Evolutionary conservation across 2,888 invertebrate species (phyloP).

Genomic region (Eristalis intricaria): DNA sequence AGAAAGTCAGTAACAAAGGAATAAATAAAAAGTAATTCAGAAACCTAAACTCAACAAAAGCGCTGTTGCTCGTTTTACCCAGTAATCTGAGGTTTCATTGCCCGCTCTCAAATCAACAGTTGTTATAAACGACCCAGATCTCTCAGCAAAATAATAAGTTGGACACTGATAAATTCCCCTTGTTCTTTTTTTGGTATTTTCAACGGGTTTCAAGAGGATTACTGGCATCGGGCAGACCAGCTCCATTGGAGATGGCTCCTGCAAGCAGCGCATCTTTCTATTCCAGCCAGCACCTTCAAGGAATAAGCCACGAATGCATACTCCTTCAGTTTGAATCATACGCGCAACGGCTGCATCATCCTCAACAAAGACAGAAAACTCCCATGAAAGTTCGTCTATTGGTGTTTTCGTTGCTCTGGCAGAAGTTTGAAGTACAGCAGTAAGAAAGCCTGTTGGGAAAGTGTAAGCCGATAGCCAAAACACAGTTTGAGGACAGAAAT

Average conservation of each 20-base stretch:
- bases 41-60: conserved; percentile 87
- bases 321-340: conserved; percentile 83
- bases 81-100: conserved; percentile 87
- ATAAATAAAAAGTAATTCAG: neutral
- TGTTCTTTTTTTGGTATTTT: conserved; percentile 83
- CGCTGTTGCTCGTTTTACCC: conserved; percentile 94
- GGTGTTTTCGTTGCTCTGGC: conserved; percentile 88
- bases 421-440: conserved; percentile 92
- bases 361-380: conserved; percentile 89
- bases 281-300: conserved; percentile 96
- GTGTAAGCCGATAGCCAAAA: conserved; percentile 95
- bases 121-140: conserved; percentile 90
- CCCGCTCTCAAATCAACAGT: conserved; percentile 90
- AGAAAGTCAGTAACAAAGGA: neutral
- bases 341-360: conserved; percentile 88
- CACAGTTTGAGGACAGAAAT: no score
- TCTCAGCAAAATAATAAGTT: conserved; percentile 91
- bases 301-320: conserved; percentile 86
- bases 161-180: conserved; percentile 91
- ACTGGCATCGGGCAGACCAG: conserved; percentile 91
- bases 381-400: conserved; percentile 93
- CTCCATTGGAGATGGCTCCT: conserved; percentile 93
- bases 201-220: conserved; percentile 90
- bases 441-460: conserved; percentile 94
- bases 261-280: conserved; percentile 86